Base-by-base conservation (phyloP, 2,888 invertebrate species). In the Augochlorella aurata region DNA sequence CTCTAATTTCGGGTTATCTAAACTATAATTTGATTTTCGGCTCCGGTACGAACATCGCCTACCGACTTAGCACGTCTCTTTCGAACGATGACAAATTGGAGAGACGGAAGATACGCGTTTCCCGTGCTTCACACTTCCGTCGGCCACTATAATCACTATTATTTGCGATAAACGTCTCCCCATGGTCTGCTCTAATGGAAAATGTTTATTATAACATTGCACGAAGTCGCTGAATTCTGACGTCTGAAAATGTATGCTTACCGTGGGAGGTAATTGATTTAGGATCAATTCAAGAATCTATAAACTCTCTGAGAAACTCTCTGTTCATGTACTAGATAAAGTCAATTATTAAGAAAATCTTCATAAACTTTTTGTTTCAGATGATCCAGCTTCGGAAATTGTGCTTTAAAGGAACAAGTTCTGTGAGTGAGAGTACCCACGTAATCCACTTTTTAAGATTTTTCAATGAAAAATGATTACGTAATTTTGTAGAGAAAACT, bases 1-100 rank as follows among this genome's bases (percentile, higher is more conserved):
- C 45, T 45, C 78, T 70, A 76, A 76, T 67, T 71, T 44, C 58
- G 16, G 44, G 24, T n/a, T 71, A 70, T 78, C 71, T 5, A 50
- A 44, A 44, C 49, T 74, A 29, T 65, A 73, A 68, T 69, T 73
- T 69, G 44, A 69, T 58, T 54, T 63, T 44, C n/a, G 24, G 12
- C 24, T 45, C 58, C 16, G 9, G 38, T 18, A 8, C 14, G 18
- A 8, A 3, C 49, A 16, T 66, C 52, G 14, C 24, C 44, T 10
- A n/a, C 63, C 52, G 61, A 1, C 21, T 18, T n/a, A 18, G n/a
- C 69, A 49, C 29, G 24, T 79, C 24, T 65, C 52, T 49, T 49
- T 47, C 38, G 21, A 18, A 49, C 0, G n/a, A 44, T 49, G 70
- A 73, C 52, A 44, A 47, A 80, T 49, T 63, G 63, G n/a, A n/a